Evolutionary conservation across 2,113 vertebrate genomes (phyloP).

Genomic region (Bettongia penicillata): DNA sequence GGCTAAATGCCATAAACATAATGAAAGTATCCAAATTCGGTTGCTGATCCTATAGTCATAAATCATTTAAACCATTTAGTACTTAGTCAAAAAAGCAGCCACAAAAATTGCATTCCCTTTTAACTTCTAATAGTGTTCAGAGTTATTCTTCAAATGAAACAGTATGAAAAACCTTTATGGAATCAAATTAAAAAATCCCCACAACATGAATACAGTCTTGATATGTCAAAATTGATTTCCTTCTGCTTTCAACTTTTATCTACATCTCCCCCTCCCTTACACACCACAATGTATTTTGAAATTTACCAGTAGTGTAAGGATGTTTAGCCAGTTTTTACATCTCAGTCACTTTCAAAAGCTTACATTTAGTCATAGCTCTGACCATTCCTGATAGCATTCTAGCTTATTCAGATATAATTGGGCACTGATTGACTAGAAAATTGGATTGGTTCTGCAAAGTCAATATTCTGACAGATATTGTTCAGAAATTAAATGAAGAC

Average conservation of each 20-base stretch:
- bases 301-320: constrained; percentile 30
- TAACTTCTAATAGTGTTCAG: constrained; percentile 59
- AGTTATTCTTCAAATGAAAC: constrained; percentile 62
- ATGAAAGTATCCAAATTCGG: constrained; percentile 51
- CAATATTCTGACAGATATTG: constrained; percentile 27
- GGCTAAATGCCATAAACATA: not conserved
- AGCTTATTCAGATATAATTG: constrained; percentile 43
- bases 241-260: constrained; percentile 52
- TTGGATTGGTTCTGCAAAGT: not conserved
- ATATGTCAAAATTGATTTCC: constrained; percentile 65
- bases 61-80: constrained; percentile 52
- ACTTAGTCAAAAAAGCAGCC: constrained; percentile 46
- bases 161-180: constrained; percentile 40
- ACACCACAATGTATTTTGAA: constrained; percentile 64
- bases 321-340: constrained; percentile 40
- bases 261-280: constrained; percentile 50
- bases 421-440: constrained; percentile 46
- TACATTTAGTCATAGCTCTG: constrained; percentile 35
- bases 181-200: constrained; percentile 54
- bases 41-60: constrained; percentile 31
- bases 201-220: constrained; percentile 22
- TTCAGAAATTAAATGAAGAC: constrained; percentile 36
- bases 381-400: constrained; percentile 29
- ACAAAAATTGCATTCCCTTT: constrained; percentile 49
- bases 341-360: constrained; percentile 46